phyloP scores from a whole-genome alignment of 1,140 invertebrate genomes.

The Papilio glaucus region DNA sequence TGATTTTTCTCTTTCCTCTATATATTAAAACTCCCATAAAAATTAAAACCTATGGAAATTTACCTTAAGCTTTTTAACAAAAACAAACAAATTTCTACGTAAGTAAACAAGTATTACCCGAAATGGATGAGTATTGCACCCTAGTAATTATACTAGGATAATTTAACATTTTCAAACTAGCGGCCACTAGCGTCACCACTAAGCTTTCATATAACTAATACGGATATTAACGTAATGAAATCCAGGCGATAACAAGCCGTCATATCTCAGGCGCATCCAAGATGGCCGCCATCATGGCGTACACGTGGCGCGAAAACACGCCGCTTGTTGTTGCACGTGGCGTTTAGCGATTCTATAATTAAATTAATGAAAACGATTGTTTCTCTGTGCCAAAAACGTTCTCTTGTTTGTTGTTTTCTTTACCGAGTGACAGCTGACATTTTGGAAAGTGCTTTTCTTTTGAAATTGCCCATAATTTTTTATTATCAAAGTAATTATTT shows the following conservation, averaged over 20 bases:
- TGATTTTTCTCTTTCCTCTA: too few species aligned
- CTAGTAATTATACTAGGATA: not conserved
- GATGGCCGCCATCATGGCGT: constrained; percentile 46
- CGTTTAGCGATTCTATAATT: constrained; percentile 48
- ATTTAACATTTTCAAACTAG: not conserved
- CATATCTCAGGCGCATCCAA: constrained; percentile 44
- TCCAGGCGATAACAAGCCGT: constrained; percentile 45
- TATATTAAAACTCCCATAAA: too few species aligned
- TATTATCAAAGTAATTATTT: not conserved
- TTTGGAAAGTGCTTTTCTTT: constrained; percentile 3
- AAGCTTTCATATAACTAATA: constrained; percentile 34
- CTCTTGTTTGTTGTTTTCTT: constrained; percentile 14
- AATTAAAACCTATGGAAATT: too few species aligned
- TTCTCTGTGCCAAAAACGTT: constrained; percentile 22
- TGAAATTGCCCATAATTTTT: not conserved
- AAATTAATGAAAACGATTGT: constrained; percentile 29
- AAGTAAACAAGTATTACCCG: too few species aligned
- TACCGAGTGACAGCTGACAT: constrained; percentile 9
- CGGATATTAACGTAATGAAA: constrained; percentile 40
- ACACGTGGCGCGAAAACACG: constrained; percentile 51
- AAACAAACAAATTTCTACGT: too few species aligned
- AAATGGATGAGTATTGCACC: too few species aligned
- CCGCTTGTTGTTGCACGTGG: constrained; percentile 41
- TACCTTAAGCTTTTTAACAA: too few species aligned
- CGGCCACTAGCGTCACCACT: constrained; percentile 4